Percentiles rank a stretch among this genome's conserved stretches.
phyloP scores from a whole-genome alignment of 2,797 vertebrate genomes.

The Amazona ochrocephala region DNA sequence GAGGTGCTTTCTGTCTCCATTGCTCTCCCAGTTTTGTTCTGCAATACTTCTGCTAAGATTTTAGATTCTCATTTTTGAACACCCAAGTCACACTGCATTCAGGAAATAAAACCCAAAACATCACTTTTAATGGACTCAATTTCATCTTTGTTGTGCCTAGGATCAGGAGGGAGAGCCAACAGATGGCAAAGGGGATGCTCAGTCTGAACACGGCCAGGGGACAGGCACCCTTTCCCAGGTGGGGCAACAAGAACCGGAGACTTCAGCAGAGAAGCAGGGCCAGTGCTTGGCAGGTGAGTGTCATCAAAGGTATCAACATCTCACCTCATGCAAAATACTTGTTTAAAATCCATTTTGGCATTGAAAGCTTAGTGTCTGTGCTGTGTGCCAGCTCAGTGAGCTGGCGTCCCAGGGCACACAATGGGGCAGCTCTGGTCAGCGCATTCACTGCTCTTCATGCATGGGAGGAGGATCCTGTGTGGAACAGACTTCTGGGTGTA shows the following conservation, averaged over 20 bases:
- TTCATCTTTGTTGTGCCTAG: not conserved
- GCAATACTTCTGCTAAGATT: not conserved
- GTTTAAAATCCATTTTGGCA: not conserved
- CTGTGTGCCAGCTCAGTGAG: not conserved
- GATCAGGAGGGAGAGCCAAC: not conserved
- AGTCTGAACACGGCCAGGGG: not conserved
- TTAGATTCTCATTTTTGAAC: not conserved
- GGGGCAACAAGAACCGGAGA: fast-evolving
- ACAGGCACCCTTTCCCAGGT: not conserved
- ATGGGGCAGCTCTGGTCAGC: not conserved
- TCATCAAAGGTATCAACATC: not conserved
- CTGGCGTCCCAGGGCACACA: not conserved
- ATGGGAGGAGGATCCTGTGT: not conserved
- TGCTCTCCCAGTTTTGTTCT: not conserved
- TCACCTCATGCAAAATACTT: not conserved
- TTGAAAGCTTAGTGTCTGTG: not conserved
- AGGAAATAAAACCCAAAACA: fast-evolving
- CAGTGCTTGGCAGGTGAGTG: not conserved
- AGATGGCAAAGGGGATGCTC: not conserved
- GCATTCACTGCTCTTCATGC: fast-evolving
- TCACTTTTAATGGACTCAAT: not conserved
- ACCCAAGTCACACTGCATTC: not conserved
- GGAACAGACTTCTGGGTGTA: not conserved
- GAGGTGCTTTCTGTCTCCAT: not conserved
- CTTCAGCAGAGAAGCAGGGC: not conserved